These are phyloP conservation scores for Globodera ellingtonae DNA, from an alignment of 1,140 invertebrate species.

Conservation along the genomic window DNA sequence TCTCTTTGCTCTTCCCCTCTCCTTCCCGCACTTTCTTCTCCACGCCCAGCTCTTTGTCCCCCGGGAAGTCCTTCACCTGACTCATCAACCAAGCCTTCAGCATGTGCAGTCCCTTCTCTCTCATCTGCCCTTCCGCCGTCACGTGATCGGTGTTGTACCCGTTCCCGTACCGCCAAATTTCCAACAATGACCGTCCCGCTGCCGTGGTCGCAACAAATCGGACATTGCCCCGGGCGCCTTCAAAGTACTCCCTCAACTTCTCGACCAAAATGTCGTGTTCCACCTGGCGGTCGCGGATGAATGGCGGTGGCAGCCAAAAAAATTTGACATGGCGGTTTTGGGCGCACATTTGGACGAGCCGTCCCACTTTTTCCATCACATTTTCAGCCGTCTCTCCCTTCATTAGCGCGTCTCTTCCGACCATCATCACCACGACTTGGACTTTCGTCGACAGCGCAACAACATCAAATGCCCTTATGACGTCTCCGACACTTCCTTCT, in stretches of 20 bases:
- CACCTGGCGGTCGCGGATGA: background rate
- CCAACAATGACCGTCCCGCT: background rate
- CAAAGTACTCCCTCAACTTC: background rate
- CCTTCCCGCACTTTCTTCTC: constrained; percentile 73
- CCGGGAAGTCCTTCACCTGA: background rate
- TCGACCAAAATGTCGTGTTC: background rate
- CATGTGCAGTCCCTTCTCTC: background rate
- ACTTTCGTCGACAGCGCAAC: background rate
- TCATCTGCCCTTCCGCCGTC: background rate
- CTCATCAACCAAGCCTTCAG: constrained; percentile 8
- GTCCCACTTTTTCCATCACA: background rate
- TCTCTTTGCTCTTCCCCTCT: too few relatives aligned
- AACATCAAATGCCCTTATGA: background rate
- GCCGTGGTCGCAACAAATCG: background rate
- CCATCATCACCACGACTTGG: background rate
- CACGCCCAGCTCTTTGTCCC: background rate
- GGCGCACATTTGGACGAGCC: constrained; percentile 12
- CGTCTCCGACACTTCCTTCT: constrained; percentile 1
- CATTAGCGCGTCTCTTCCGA: constrained; percentile 11
- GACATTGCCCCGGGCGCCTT: background rate
- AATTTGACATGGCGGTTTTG: background rate
- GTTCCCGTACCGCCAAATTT: background rate
- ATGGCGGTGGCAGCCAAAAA: constrained; percentile 7
- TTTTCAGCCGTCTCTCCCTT: background rate
- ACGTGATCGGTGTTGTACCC: background rate